Evolutionary conservation across 2,113 vertebrate genomes (phyloP), one percentile per base, ranked within the genome.

Genomic region (Rhinichthys klamathensis): DNA sequence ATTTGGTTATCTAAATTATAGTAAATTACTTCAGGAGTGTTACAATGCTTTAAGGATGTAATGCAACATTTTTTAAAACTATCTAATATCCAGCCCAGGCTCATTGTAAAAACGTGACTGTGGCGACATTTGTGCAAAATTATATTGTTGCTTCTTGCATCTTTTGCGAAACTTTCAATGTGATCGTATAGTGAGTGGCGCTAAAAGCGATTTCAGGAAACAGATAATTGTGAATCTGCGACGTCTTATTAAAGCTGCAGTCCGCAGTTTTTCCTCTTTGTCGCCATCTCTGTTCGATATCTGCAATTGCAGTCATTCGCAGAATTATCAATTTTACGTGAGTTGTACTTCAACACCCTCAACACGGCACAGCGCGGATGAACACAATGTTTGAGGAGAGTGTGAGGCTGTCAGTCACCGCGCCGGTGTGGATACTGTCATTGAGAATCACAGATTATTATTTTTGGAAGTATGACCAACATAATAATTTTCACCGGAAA

Each of bases 1-100:
- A 84, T 88, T 63, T 75, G 82, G 84, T 86, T 84, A 81, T 86
- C 87, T 86, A 81, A 88, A 84, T 88, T 86, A 88, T 73, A 76
- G 81, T 80, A 86, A 83, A 86, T 86, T 86, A 78, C 85, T 81
- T 86, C 49, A 81, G 61, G 76, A 41, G 74, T 63, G 67, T 60
- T 65, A 72, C 76, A 38, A 67, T 3, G 81, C 35, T 70, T 72
- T 46, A 74, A 23, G 25, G 75, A 63, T 67, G 44, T 60, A 80
- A 63, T 63, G 0, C 70, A 65, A 70, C 56, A 56, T 63, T 73
- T 80, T 83, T 56, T 73, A 1, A 83, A 75, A 56, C 51, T 35
- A 83, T 88, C 82, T 73, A 54, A 69, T 81, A 84, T 75, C 76
- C 38, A 44, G n/a, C 23, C 16, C 10, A 44, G 11, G 38, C 10